Evolutionary conservation across 2,113 vertebrate species (phyloP).

Genomic region (Microcebus jonahi): DNA sequence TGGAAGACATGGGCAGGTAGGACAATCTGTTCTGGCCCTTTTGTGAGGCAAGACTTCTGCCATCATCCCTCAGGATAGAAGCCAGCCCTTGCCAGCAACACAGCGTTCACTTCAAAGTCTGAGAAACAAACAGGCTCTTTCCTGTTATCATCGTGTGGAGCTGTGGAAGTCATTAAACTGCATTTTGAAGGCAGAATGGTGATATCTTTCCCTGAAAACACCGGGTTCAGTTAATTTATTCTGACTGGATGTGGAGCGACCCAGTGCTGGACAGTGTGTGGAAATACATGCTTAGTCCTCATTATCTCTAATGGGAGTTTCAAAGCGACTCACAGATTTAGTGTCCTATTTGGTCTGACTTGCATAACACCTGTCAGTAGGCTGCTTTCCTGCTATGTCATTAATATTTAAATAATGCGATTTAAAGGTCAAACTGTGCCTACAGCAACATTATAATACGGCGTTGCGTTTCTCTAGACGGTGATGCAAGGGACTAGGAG

Average conservation of each 20-base stretch:
- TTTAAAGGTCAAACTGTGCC: constrained; percentile 86
- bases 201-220: constrained; percentile 70
- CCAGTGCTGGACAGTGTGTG: constrained; percentile 65
- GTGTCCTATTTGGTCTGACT: constrained; percentile 83
- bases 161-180: constrained; percentile 60
- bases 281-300: constrained; percentile 78
- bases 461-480: constrained; percentile 77
- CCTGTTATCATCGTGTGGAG: background rate
- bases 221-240: constrained; percentile 80
- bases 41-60: background rate
- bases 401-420: constrained; percentile 87
- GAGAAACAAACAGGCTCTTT: constrained; percentile 33
- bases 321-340: constrained; percentile 81
- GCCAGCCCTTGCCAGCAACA: background rate
- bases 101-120: background rate
- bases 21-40: background rate
- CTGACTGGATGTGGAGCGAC: constrained; percentile 73
- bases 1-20: background rate
- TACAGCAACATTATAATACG: constrained; percentile 81
- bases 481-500: constrained; percentile 53
- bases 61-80: background rate
- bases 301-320: constrained; percentile 86
- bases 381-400: constrained; percentile 80
- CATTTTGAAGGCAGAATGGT: constrained; percentile 62
- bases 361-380: constrained; percentile 86